Conservation (phyloP, 2,113 vertebrate species). For the Ailurus styani region DNA sequence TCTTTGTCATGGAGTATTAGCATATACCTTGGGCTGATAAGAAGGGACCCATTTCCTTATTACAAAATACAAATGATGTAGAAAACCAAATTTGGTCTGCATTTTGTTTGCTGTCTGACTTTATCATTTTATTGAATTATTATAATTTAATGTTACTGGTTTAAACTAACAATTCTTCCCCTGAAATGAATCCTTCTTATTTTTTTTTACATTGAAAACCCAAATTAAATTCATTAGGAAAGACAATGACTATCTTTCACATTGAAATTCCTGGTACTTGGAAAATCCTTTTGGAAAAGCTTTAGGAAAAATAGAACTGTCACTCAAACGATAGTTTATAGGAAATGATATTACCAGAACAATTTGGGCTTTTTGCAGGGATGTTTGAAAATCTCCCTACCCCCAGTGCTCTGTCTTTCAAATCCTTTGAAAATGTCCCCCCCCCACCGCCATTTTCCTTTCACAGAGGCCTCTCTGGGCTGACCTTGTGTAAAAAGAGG, state of each 20-base stretch:
- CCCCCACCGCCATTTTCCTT: background rate
- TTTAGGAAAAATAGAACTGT: constrained; percentile 7
- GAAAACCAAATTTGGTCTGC: constrained; percentile 8
- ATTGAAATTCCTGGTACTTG: constrained; percentile 38
- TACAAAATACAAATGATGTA: background rate
- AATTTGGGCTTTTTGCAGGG: background rate
- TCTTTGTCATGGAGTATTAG: background rate
- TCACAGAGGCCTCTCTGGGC: background rate
- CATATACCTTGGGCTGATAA: background rate
- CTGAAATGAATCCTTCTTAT: constrained; percentile 51
- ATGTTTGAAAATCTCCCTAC: background rate
- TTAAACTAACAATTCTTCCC: constrained; percentile 25
- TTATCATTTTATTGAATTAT: constrained; percentile 68
- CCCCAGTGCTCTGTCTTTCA: background rate
- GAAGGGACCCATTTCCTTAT: background rate
- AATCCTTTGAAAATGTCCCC: background rate
- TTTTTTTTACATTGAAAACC: constrained; percentile 37
- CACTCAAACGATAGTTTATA: background rate
- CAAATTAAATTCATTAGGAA: constrained; percentile 61
- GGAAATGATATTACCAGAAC: background rate
- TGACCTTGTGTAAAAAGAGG: background rate
- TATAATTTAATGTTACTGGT: constrained; percentile 64
- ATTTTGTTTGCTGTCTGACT: constrained; percentile 44
- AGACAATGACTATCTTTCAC: constrained; percentile 61
- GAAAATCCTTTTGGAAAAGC: constrained; percentile 46